Conservation (phyloP, 1,140 invertebrate species). For the Phenacoccus solenopsis region DNA sequence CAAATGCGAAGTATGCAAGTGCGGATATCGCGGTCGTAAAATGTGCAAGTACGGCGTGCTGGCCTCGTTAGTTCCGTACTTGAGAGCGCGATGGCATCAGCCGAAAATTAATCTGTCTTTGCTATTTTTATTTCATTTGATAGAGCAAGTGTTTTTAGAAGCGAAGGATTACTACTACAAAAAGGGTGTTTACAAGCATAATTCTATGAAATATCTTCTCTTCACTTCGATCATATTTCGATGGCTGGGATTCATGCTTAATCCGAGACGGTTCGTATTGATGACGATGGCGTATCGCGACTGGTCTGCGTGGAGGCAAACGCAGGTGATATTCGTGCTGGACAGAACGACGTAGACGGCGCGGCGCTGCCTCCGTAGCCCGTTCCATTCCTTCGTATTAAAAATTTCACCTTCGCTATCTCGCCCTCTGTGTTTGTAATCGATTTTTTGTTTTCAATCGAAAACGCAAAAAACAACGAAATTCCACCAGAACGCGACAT, state of each 20-base stretch:
- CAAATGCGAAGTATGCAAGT: background rate
- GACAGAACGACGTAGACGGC: background rate
- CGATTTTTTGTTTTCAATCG: no score
- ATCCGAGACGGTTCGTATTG: background rate
- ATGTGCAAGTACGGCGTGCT: slow-evolving; percentile 9
- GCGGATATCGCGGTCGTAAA: slow-evolving; percentile 9
- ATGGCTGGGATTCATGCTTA: background rate
- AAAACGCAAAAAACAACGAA: no score
- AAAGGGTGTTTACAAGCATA: background rate
- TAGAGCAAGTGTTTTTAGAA: background rate
- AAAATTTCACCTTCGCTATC: no score
- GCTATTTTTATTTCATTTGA: background rate
- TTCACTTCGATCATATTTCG: background rate
- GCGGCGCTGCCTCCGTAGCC: no score
- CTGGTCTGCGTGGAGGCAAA: background rate
- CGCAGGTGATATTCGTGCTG: background rate
- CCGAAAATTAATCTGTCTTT: background rate
- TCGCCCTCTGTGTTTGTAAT: no score
- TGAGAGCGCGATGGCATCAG: background rate
- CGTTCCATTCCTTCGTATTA: no score
- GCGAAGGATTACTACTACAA: background rate
- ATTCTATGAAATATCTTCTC: background rate
- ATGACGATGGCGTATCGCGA: background rate
- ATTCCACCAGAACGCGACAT: no score
- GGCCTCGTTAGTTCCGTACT: background rate